Base-by-base conservation (phyloP, 2,888 invertebrate species). In the Netelia fuscicornis region DNA sequence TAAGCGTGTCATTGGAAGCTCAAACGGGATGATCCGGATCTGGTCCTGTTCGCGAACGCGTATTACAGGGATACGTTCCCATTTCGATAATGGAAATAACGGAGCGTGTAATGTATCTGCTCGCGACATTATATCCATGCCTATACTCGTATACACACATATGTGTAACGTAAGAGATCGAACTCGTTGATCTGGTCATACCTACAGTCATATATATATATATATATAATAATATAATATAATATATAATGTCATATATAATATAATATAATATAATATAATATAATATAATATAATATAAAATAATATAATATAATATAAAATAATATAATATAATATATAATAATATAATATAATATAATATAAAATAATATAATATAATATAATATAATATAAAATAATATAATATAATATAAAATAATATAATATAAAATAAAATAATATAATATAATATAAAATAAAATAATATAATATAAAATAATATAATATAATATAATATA, bases 81-180 rank as follows among this genome's bases (percentile, higher is more conserved):
- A 80, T 87, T 37, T 81, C 80, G 86, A 87, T 86, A 86, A 87
- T 87, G 78, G 81, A 83, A 78, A 77, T 87, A 87, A 87, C 86
- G 86, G 86, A 70, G 67, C 78, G 25, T 44, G 64, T 81, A 79
- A 86, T 84, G 56, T 85, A 71, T 74, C 74, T 82, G 75, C 65
- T 70, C 65, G 67, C 37, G 71, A 85, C 75, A 79, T 80, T 76
- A 79, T 82, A 56, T 56, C 67, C 67, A 75, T 71, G 44, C 68
- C 64, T 25, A 56, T 67, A 78, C 60, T 23, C 30, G 20, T 60
- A 60, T 17, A 44, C 37, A n/a, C 17, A 44, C 37, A n/a, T 20
- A 48, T 10, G 62, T 23, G 20, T 20, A 20, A 20, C 20, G 20
- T 20, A 20, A 20, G 20, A 20, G 20, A 20, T 20, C 20, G 20